Percentiles rank a stretch among this genome's conserved stretches.
phyloP scores from a whole-genome alignment of 2,113 vertebrate genomes.

The Asarcornis scutulata region DNA sequence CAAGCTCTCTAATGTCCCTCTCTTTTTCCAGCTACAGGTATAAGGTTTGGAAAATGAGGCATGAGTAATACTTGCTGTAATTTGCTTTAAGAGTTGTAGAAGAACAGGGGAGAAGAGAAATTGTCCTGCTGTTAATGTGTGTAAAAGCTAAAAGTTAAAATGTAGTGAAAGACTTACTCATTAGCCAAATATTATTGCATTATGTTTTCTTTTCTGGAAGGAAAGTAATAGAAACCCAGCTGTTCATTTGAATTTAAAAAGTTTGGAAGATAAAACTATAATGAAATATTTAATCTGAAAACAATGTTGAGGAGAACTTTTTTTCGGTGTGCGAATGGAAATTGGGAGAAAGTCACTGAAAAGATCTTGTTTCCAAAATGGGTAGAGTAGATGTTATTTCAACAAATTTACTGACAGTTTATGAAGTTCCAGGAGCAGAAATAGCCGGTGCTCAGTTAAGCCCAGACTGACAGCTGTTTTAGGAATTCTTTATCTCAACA shows the following conservation, averaged over 20 bases:
- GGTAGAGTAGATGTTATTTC: not conserved
- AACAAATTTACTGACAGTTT: not conserved
- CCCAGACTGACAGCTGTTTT: not conserved
- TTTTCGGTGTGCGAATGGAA: not conserved
- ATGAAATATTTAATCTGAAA: not conserved
- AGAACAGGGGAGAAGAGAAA: not conserved
- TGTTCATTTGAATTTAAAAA: not conserved
- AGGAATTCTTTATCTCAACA: not conserved
- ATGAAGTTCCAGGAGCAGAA: not conserved
- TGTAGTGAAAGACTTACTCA: not conserved
- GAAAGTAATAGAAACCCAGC: not conserved
- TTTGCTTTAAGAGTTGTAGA: constrained; percentile 1
- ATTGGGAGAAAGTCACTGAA: not conserved
- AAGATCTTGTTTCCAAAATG: not conserved
- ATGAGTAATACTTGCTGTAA: not conserved
- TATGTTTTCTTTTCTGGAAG: not conserved
- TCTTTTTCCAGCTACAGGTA: not conserved
- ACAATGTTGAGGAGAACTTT: not conserved
- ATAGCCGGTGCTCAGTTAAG: not conserved
- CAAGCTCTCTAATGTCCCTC: not conserved
- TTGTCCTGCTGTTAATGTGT: not conserved
- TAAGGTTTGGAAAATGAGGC: not conserved
- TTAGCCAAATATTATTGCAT: not conserved
- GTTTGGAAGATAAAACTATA: not conserved
- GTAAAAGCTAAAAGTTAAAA: not conserved